Base-by-base conservation (phyloP, 2,113 vertebrate genomes). In the Ameiurus melas region DNA sequence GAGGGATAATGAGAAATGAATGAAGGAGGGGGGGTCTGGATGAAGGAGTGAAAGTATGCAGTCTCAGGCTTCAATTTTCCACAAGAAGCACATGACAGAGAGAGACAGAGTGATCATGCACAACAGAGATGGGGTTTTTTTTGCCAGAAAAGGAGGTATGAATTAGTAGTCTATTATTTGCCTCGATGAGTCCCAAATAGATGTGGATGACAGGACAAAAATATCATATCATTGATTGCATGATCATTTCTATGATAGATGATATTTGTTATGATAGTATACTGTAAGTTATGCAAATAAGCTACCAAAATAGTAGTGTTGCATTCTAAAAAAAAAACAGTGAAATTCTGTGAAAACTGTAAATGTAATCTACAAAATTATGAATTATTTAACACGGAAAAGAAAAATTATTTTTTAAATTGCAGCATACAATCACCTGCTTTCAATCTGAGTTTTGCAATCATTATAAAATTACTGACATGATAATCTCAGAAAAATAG, bases 1-100 rank as follows among this genome's bases (percentile, higher is more conserved):
- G 66, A 51, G n/a, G 86, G 83, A 85, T 88, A 47, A 22, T 86
- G 85, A 81, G 71, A 53, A 88, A 87, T 85, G 90, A 86, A 83
- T 16, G 13, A n/a, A 7, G 43, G 20, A 62, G 87, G 87, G 89
- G 89, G 89, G n/a, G 64, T 27, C 47, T 70, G 33, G 85, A 20
- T 64, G 55, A 68, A 47, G n/a, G 75, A 85, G 39, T 66, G 64
- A 66, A 78, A 33, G 83, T 53, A 81, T 82, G 80, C 12, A 25
- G 57, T 33, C 73, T 39, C 85, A 66, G 75, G 43, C 75, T 62
- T 86, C 73, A 64, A 33, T 80, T 80, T 80, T 66, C 75, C 85
- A 80, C 60, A 43, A 68, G 27, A 85, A 73, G 47, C 70, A 75
- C 68, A 85, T 75, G 57, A 88, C 27, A 30, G 43, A 73, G 62